Evolutionary conservation across 2,113 vertebrate species (phyloP).

Genomic region (Phrynosoma platyrhinos): DNA sequence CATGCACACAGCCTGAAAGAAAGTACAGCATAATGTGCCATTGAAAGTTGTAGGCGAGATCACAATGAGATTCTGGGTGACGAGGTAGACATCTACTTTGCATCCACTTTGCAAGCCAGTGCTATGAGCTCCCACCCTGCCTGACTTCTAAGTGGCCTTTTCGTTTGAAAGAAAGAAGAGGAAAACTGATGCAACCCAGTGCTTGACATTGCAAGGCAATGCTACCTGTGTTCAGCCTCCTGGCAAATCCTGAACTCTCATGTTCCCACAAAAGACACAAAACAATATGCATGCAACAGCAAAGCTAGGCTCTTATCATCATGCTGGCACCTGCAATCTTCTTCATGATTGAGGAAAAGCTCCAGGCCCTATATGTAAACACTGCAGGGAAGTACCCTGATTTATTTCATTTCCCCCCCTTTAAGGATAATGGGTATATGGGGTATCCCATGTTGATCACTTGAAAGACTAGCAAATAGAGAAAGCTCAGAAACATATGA

Average conservation of each 20-base stretch:
- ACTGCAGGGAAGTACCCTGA: constrained; percentile 16
- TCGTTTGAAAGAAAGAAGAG: not conserved
- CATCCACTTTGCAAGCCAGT: not conserved
- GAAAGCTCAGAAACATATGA: not conserved
- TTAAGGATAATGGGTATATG: not conserved
- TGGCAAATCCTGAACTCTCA: not conserved
- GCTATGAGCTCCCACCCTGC: not conserved
- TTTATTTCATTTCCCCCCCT: not conserved
- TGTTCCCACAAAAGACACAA: not conserved
- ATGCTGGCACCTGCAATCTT: not conserved
- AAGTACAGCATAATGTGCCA: not conserved
- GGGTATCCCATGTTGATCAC: not conserved
- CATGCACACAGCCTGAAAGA: not conserved
- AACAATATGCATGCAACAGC: not conserved
- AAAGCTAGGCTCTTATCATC: not conserved
- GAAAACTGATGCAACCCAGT: not conserved
- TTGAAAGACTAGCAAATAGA: not conserved
- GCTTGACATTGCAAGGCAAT: not conserved
- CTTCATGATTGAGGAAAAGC: not conserved
- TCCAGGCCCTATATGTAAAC: constrained; percentile 13
- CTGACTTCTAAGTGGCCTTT: not conserved
- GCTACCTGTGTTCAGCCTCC: not conserved
- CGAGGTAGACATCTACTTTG: constrained; percentile 20
- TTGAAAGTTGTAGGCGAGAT: not conserved
- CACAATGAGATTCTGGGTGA: not conserved